Conservation (phyloP, 2,888 invertebrate genomes). For the Nomada hirtipes region DNA sequence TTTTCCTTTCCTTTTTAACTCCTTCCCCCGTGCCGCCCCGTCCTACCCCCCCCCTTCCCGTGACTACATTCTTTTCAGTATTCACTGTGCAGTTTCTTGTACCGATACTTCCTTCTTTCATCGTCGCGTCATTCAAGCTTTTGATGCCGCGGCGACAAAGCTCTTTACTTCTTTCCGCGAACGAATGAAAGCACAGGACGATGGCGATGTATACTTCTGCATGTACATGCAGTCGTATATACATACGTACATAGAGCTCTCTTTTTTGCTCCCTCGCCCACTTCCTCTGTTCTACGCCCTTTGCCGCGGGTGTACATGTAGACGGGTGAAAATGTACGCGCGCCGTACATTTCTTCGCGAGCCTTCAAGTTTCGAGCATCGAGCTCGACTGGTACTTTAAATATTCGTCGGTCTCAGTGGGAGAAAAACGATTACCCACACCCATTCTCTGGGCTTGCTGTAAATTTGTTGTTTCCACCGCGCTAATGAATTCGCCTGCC, state of each 20-base stretch:
- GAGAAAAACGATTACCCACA: conserved; percentile 54
- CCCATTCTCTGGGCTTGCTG: not conserved
- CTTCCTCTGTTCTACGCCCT: conserved; percentile 1
- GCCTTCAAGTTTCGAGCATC: conserved; percentile 55
- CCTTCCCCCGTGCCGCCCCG: conserved; percentile 38
- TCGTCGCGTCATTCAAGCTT: conserved; percentile 80
- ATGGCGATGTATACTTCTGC: conserved; percentile 69
- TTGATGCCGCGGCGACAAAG: conserved; percentile 79
- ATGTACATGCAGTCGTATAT: conserved; percentile 53
- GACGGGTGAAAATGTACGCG: conserved; percentile 21
- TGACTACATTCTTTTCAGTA: conserved; percentile 77
- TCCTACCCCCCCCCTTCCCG: conserved; percentile 52
- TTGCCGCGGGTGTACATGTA: conserved; percentile 1
- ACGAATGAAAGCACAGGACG: conserved; percentile 78
- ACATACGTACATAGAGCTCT: conserved; percentile 42
- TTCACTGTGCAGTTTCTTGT: conserved; percentile 79
- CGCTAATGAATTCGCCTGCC: conserved; percentile 44
- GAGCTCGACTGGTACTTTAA: conserved; percentile 56
- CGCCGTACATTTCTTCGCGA: conserved; percentile 39
- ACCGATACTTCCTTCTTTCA: conserved; percentile 80
- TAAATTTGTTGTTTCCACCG: conserved; percentile 11
- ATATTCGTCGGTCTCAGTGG: conserved; percentile 58
- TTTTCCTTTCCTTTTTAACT: conserved; percentile 64
- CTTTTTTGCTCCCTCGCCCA: not conserved
- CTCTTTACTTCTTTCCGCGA: conserved; percentile 76